Base-by-base conservation (phyloP, 2,888 invertebrate genomes). In the Apamea epomidion region DNA sequence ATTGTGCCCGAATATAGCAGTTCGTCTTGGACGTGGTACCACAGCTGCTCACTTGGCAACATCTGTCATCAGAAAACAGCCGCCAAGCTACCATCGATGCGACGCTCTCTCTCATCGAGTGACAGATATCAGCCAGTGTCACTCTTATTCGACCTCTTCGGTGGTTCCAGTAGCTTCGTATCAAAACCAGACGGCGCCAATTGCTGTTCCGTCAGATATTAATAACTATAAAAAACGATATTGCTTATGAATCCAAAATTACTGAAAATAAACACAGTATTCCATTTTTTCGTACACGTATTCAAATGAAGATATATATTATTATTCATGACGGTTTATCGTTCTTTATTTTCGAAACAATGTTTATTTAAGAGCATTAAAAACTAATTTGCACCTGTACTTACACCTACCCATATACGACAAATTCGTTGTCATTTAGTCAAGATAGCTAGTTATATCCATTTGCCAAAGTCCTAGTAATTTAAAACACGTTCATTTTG, bases 301-400 rank as follows among this genome's bases (percentile, higher is more conserved):
- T 0, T 45, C 25, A 67, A 7, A 16, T 42, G 25, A 29, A 32
- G 29, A 62, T 14, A 69, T 42, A n/a, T 32, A 42, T 51, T 18
- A 78, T 7, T 25, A 21, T 51, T 77, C 6, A 42, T 29, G 10
- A 45, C 21, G 12, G 32, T 45, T 60, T 45, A 42, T 54, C 10
- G 42, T n/a, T 32, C 7, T 48, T 45, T 45, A 21, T 69, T 45
- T 79, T 70, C 21, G 4, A 82, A 80, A 67, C 21, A 18, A 7
- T 74, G 10, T 80, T 68, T 32, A 73, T 51, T 67, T 42, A 45
- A 68, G 14, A 68, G 54, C 7, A 68, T 45, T 64, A 62, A 45
- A 37, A 69, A 74, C n/a, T 45, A 62, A 54, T 71, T 64, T 72
- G 67, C 83, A 83, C 71, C 83, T 83, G 71, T 74, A 62, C 32